Conservation (phyloP, 2,113 vertebrate genomes). For the Salvator merianae region DNA sequence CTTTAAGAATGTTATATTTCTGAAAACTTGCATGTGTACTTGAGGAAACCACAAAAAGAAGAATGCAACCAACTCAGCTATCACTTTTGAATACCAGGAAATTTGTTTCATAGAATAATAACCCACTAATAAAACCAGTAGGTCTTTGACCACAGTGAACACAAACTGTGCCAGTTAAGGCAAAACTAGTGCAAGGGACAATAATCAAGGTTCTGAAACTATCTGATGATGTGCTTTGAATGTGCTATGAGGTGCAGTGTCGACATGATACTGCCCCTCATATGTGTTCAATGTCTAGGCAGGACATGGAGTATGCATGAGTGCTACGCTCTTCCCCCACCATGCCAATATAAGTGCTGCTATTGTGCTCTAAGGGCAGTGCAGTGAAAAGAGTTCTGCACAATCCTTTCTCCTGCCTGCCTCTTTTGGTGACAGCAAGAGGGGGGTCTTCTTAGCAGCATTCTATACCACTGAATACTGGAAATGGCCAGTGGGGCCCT, state of each 20-base stretch:
- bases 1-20: background rate
- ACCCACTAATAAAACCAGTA: background rate
- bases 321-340: no score
- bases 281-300: background rate
- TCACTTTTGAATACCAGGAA: background rate
- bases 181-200: background rate
- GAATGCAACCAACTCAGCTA: background rate
- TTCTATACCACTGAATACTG: no score
- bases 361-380: no score
- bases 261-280: background rate
- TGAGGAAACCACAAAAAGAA: constrained; percentile 15
- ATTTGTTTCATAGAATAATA: background rate
- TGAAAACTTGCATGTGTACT: background rate
- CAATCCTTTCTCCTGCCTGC: no score
- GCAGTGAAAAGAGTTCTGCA: no score
- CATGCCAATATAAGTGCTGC: no score
- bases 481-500: no score
- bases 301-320: background rate
- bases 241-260: background rate
- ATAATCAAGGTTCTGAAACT: background rate
- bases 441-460: no score
- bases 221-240: background rate
- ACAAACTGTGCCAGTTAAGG: background rate
- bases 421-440: no score
- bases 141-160: background rate